phyloP scores from a whole-genome alignment of 2,113 vertebrate species.

The Microcebus lehilahytsara region DNA sequence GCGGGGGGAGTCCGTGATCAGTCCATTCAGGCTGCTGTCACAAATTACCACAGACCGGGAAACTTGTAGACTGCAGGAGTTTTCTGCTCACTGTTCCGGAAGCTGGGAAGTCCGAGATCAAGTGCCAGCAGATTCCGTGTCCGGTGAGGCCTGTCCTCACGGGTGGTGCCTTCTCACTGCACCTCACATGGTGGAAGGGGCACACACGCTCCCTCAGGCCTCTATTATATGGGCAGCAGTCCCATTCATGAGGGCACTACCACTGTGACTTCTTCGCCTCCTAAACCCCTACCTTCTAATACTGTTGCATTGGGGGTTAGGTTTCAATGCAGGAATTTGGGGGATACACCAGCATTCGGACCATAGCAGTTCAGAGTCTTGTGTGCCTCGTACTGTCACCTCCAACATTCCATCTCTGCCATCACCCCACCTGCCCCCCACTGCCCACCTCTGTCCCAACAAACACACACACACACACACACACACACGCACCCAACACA shows the following conservation, averaged over 20 bases:
- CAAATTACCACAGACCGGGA: neutral
- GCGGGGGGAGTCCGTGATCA: rapidly evolving
- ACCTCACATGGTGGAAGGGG: neutral
- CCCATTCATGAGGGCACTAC: neutral
- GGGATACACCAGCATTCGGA: neutral
- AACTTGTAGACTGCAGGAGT: neutral
- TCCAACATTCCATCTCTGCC: neutral
- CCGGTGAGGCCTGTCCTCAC: neutral
- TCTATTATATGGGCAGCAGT: neutral
- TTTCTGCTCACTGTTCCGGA: neutral
- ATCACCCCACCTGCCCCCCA: neutral
- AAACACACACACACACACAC: rapidly evolving
- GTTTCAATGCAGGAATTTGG: neutral
- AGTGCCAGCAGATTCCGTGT: neutral
- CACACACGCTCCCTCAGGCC: neutral
- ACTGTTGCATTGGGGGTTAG: neutral
- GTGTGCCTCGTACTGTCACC: neutral
- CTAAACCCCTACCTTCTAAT: neutral
- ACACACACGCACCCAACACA: rapidly evolving
- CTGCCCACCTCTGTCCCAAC: too few species aligned
- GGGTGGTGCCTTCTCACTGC: neutral
- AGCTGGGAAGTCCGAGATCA: neutral
- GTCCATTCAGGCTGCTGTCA: neutral
- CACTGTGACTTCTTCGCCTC: neutral
- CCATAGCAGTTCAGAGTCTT: neutral